A percentile compares a stretch with the other conserved stretches of the same genome.
Evolutionary conservation across 2,888 invertebrate genomes (phyloP).

Genomic region (Chloroclystis v-ata): DNA sequence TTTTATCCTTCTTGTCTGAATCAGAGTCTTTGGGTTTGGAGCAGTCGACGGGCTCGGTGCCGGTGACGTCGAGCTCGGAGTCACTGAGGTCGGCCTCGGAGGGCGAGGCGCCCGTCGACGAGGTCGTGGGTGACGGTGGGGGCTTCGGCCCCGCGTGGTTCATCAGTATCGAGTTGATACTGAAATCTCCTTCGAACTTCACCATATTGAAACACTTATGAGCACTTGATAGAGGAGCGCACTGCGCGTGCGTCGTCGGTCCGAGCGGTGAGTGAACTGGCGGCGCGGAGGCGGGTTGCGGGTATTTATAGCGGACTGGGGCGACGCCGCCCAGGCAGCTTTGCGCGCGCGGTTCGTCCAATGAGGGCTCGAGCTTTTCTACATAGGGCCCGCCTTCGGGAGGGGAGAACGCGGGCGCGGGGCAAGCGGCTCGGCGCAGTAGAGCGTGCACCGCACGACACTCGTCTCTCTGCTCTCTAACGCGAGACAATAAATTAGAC

Average conservation of each 20-base stretch:
- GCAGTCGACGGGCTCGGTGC: slow-evolving; percentile 86
- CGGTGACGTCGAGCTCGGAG: slow-evolving; percentile 86
- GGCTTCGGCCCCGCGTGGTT: slow-evolving; percentile 66
- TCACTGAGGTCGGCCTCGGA: slow-evolving; percentile 76
- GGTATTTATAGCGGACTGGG: slow-evolving; percentile 52
- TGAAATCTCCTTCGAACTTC: slow-evolving; percentile 84
- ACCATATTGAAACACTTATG: slow-evolving; percentile 65
- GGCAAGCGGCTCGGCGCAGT: slow-evolving; percentile 12
- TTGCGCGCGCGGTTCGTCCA: slow-evolving; percentile 41
- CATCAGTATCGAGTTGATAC: slow-evolving; percentile 88
- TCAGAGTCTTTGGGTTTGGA: slow-evolving; percentile 71
- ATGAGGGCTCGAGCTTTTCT: slow-evolving; percentile 58
- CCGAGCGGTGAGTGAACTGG: slow-evolving; percentile 65
- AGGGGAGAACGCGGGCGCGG: slow-evolving; percentile 29
- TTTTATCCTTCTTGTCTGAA: slow-evolving; percentile 68
- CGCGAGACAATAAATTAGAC: not conserved
- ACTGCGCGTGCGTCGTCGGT: slow-evolving; percentile 54
- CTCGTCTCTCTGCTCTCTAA: not conserved
- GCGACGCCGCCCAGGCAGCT: slow-evolving; percentile 52
- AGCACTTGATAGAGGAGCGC: slow-evolving; percentile 30
- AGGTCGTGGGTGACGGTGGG: slow-evolving; percentile 62
- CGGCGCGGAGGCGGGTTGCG: slow-evolving; percentile 63
- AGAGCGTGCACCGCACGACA: too few relatives aligned
- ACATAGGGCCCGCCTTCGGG: slow-evolving; percentile 50
- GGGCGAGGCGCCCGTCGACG: slow-evolving; percentile 57